Evolutionary conservation across 1,140 invertebrate genomes (phyloP).

Genomic region (Pseudachorutes palmiensis): DNA sequence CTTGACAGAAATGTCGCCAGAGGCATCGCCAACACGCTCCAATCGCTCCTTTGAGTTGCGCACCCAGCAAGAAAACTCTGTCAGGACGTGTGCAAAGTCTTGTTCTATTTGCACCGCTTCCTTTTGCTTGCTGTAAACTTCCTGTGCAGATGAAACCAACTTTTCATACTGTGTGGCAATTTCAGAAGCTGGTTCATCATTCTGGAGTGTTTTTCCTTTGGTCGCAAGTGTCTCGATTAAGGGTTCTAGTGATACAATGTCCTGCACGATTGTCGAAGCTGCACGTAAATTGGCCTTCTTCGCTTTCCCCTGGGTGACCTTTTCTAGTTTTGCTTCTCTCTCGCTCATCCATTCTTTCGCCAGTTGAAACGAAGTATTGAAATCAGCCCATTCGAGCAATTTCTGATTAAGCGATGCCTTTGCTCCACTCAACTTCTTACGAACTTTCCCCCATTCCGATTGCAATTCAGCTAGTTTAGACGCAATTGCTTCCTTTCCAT

Average conservation of each 20-base stretch:
- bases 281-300: conserved; percentile 74
- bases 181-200: conserved; percentile 67
- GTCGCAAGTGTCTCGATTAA: conserved; percentile 88
- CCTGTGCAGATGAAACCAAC: conserved; percentile 79
- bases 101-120: conserved; percentile 72
- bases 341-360: conserved; percentile 92
- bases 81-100: conserved; percentile 78
- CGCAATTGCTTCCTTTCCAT: conserved; percentile 80
- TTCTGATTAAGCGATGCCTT: conserved; percentile 87
- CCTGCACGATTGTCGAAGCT: conserved; percentile 86
- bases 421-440: conserved; percentile 82
- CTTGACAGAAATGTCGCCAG: conserved; percentile 78
- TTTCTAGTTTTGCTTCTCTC: conserved; percentile 84
- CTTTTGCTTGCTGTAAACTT: conserved; percentile 80
- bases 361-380: conserved; percentile 81
- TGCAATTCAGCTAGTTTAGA: conserved; percentile 81
- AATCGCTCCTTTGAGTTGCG: conserved; percentile 76
- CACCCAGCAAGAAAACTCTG: conserved; percentile 87
- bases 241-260: conserved; percentile 87
- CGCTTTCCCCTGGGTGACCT: conserved; percentile 75
- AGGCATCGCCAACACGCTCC: conserved; percentile 87
- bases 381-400: conserved; percentile 89
- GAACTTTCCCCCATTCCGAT: conserved; percentile 82
- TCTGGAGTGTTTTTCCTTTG: conserved; percentile 76
- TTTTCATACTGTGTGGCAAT: conserved; percentile 83